Evolutionary conservation across 2,888 invertebrate genomes (phyloP), one percentile per base, ranked within the genome.

Genomic region (Tetanocera ferruginea): DNA sequence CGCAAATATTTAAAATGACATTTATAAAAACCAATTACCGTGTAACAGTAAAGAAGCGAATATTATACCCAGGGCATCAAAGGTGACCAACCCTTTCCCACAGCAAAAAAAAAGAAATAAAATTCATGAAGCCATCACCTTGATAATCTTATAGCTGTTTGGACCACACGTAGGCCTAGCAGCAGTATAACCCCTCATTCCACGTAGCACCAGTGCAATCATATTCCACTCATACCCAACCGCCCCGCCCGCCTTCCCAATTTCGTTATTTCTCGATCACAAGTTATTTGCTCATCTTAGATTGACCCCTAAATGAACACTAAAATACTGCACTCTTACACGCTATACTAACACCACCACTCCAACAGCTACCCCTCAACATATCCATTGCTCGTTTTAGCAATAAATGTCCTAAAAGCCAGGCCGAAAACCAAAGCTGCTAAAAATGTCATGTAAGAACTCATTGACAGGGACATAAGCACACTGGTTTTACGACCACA

Each of bases 381-480:
- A 19, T n/a, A n/a, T 37, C 19, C 43, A 3, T 4, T 34, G n/a
- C 66, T 31, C n/a, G 25, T 55, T 37, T 34, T 51, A 64, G 69
- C 64, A 77, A 37, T 76, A 70, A 77, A 66, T 31, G 64, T n/a
- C 9, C 34, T 72, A 73, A 76, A 75, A 49, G 34, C 76, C 69
- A 76, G 76, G 76, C 71, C 77, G 74, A 77, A 79, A 80, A 72
- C 31, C 69, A 69, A 75, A 74, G 28, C 85, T 83, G 86, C 85
- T 85, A 85, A 85, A 87, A 87, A 87, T 87, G 88, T 86, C 88
- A 87, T 87, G 85, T 87, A 87, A 84, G 84, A 87, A 87, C 88
- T 88, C 87, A 88, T 88, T 87, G 87, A 87, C 87, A 87, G 87
- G 86, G 87, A 87, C 87, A 87, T 87, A 87, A 87, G 88, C 86